A percentile compares a stretch with the other conserved stretches of the same genome.
These are phyloP conservation scores for Platyrinchus mystaceus DNA, from an alignment of 2,797 vertebrate species.

Conservation along the genomic window DNA sequence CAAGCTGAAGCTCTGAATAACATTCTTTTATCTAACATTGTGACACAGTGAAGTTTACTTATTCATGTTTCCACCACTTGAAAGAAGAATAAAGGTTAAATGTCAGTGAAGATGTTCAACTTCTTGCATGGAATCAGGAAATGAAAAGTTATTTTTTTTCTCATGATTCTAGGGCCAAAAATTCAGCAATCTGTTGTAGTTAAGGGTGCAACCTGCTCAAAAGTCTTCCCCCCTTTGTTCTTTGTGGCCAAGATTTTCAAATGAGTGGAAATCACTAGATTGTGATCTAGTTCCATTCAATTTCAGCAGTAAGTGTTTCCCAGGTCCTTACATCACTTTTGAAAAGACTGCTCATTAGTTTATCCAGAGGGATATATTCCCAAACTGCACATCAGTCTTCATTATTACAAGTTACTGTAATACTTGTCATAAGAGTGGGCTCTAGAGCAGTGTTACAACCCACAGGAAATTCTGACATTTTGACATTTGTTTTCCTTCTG, in stretches of 20 bases:
- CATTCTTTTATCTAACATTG: neutral
- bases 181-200: neutral
- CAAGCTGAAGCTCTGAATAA: neutral
- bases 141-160: neutral
- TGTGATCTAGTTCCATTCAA: neutral
- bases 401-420: neutral
- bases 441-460: neutral
- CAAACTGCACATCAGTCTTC: neutral
- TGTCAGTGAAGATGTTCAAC: constrained; percentile 17
- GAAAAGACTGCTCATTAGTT: neutral
- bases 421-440: neutral
- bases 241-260: neutral
- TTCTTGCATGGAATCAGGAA: neutral
- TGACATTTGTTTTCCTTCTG: neutral
- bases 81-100: constrained; percentile 40
- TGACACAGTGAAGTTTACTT: neutral
- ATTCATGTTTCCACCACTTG: constrained; percentile 10
- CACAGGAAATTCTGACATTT: neutral
- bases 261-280: neutral
- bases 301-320: neutral
- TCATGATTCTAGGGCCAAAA: neutral
- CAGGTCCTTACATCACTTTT: neutral
- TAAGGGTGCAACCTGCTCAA: neutral
- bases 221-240: constrained; percentile 8
- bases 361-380: neutral